These are phyloP conservation scores for Metridium senile DNA, from an alignment of 92 coral and sea anemone genomes.

Conservation along the genomic window DNA sequence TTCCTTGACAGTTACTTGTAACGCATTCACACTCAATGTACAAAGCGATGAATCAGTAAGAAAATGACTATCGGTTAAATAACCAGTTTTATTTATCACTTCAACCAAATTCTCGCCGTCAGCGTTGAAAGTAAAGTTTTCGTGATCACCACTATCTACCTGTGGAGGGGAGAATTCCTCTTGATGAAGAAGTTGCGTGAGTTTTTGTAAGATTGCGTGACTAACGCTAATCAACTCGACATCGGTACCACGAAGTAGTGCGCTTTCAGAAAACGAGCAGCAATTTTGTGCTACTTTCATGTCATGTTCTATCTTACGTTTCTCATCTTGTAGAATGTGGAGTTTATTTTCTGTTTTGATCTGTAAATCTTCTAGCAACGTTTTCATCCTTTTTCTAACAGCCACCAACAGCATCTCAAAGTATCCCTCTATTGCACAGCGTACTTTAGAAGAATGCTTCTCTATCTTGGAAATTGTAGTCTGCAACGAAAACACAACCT, in stretches of 20 bases:
- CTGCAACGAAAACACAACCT: slow-evolving; percentile 23
- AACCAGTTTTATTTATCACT: slow-evolving; percentile 25
- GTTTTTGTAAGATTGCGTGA: slow-evolving; percentile 36
- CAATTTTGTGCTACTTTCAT: slow-evolving; percentile 43
- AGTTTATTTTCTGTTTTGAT: slow-evolving; percentile 45
- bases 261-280: slow-evolving; percentile 61
- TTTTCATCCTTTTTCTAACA: slow-evolving; percentile 61
- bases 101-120: slow-evolving; percentile 31
- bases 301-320: slow-evolving; percentile 33
- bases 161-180: slow-evolving; percentile 27
- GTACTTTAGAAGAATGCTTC: slow-evolving; percentile 37
- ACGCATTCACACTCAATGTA: slow-evolving; percentile 33
- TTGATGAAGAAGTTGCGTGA: slow-evolving; percentile 42
- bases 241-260: slow-evolving; percentile 52
- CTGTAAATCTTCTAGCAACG: slow-evolving; percentile 55
- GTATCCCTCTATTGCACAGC: slow-evolving; percentile 55
- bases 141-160: neutral
- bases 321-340: slow-evolving; percentile 49
- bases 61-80: slow-evolving; percentile 6
- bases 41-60: slow-evolving; percentile 63
- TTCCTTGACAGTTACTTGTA: slow-evolving; percentile 62
- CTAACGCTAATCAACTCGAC: slow-evolving; percentile 65
- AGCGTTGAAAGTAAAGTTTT: slow-evolving; percentile 18
- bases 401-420: slow-evolving; percentile 58
- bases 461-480: slow-evolving; percentile 44